A percentile compares a stretch with the other conserved stretches of the same genome.
These are phyloP conservation scores for Mesoclemmys tuberculata DNA, from an alignment of 2,113 vertebrate genomes.

Conservation along the genomic window DNA sequence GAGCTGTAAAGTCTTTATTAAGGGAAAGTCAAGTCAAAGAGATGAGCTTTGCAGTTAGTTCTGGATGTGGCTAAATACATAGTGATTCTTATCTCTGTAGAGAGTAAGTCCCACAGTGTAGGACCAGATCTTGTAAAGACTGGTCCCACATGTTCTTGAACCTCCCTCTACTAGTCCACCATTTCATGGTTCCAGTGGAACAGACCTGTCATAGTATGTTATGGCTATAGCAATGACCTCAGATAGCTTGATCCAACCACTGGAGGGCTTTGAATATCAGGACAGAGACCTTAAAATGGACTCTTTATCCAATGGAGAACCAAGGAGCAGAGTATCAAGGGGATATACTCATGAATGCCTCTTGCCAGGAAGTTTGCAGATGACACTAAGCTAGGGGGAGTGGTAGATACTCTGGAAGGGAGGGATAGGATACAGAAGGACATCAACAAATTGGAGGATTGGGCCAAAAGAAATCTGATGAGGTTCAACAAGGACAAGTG, in stretches of 20 bases:
- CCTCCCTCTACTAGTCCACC: neutral
- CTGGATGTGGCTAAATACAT: neutral
- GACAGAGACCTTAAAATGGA: neutral
- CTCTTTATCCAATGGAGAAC: neutral
- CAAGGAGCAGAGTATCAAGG: constrained; percentile 15
- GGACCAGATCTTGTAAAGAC: neutral
- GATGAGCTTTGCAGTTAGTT: neutral
- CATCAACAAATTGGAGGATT: too few relatives aligned
- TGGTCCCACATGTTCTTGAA: neutral
- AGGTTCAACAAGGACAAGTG: too few relatives aligned
- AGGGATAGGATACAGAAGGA: too few relatives aligned
- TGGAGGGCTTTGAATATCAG: neutral
- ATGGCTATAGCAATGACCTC: constrained; percentile 20
- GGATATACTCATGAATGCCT: constrained; percentile 8
- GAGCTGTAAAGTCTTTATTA: neutral
- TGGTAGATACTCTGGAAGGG: too few relatives aligned
- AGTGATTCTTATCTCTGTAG: rapidly evolving
- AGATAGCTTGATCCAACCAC: constrained; percentile 1
- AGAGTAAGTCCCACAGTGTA: neutral
- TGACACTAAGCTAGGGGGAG: too few relatives aligned
- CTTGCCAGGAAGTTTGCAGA: constrained; percentile 9
- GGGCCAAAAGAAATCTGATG: too few relatives aligned
- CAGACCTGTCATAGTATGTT: neutral
- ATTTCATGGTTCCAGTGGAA: neutral
- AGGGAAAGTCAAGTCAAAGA: neutral